A percentile compares a stretch with the other conserved stretches of the same genome.
Evolutionary conservation across 2,113 vertebrate genomes (phyloP).

Genomic region (Piprites chloris): DNA sequence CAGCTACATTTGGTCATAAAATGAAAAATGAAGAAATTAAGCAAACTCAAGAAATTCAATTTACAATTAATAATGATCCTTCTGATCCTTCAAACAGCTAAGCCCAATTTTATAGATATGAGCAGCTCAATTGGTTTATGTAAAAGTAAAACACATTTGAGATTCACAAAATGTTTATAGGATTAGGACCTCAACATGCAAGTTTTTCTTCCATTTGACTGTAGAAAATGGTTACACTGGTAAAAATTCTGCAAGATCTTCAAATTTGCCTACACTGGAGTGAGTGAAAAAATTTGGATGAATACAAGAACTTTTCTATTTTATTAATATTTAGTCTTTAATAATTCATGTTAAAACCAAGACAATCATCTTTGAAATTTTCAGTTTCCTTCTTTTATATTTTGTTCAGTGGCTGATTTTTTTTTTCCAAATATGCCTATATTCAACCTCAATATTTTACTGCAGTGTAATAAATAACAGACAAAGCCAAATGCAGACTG

Average conservation of each 20-base stretch:
- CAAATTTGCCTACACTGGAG: conserved; percentile 12
- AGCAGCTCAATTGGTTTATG: background rate
- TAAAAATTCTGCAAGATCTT: conserved; percentile 29
- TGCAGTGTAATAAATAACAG: conserved; percentile 68
- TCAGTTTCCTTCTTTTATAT: conserved; percentile 62
- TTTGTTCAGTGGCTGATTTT: background rate
- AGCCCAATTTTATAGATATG: background rate
- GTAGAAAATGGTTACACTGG: conserved; percentile 31
- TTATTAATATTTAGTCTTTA: conserved; percentile 73
- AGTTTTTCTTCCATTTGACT: background rate
- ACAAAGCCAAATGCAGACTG: conserved; percentile 58
- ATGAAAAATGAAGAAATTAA: conserved; percentile 66
- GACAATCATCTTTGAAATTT: conserved; percentile 72
- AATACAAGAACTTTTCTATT: conserved; percentile 53
- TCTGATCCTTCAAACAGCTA: background rate
- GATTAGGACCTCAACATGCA: conserved; percentile 11
- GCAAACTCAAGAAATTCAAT: conserved; percentile 12
- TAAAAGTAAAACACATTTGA: background rate
- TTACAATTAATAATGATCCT: conserved; percentile 23
- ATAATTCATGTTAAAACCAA: conserved; percentile 38
- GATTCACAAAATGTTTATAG: background rate
- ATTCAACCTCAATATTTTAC: conserved; percentile 70
- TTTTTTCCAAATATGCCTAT: conserved; percentile 54
- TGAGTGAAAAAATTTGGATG: background rate
- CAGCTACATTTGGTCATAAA: conserved; percentile 55